Evolutionary conservation across 2,113 vertebrate species (phyloP), one percentile per base, ranked within the genome.

Genomic region (Pardalotus punctatus): DNA sequence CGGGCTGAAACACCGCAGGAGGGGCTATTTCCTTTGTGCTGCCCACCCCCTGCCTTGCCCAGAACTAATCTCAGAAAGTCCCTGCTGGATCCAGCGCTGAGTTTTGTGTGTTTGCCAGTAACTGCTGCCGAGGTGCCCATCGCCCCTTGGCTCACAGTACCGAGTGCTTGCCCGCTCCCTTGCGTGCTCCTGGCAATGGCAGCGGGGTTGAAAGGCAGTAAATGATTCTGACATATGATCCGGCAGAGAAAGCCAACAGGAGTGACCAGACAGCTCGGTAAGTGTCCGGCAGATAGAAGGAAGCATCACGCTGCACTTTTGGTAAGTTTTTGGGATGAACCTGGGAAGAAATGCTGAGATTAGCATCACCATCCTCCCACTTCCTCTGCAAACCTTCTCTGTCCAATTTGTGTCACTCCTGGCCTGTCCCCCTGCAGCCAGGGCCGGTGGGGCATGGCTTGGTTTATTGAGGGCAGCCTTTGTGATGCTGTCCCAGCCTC

Each of bases 1-100:
- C 5, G 6, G 85, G 66, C 36, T 83, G 61, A 64, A 76, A 53
- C 65, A 0, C 83, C 5, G 11, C 72, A 8, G 94, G 94, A 73
- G 67, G 14, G 60, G 31, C 15, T 27, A 4, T 92, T 90, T 93
- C 6, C 89, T 94, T 92, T 86, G 85, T 94, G 54, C 45, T 71
- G 13, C 50, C 71, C 56, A 45, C 87, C 95, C 84, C 89, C 94
- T 73, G 88, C 93, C 79, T 92, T n/a, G 74, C 27, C 28, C 47
- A 94, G 91, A 62, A 81, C 50, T 80, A 80, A 91, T 70, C 81
- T 54, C 90, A 91, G 51, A 66, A 88, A 88, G 71, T 43, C 71
- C 82, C 93, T 7, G 64, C 62, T 88, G 92, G 64, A 36, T 27
- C 28, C 43, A 60, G 69, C 36, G 31, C 60, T 3, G 27, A 28